These are phyloP conservation scores for Dolichallabes microphthalmus DNA, from an alignment of 2,113 vertebrate genomes.

Conservation along the genomic window DNA sequence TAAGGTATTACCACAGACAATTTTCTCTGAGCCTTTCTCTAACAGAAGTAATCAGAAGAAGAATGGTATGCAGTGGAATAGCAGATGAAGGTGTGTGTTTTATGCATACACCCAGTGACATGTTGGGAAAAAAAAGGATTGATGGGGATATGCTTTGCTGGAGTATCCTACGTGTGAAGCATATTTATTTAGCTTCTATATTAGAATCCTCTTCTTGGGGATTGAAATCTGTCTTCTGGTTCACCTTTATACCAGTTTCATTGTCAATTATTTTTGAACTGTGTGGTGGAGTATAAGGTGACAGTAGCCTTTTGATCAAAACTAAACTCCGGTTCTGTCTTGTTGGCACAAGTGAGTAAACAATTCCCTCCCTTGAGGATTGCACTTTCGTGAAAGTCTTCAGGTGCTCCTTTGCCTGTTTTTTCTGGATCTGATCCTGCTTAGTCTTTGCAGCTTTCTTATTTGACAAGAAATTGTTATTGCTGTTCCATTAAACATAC, in stretches of 20 bases:
- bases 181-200: conserved; percentile 18
- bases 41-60: conserved; percentile 4
- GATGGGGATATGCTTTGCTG: conserved; percentile 2
- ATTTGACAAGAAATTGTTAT: conserved; percentile 21
- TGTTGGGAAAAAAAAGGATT: conserved; percentile 17
- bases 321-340: conserved; percentile 17
- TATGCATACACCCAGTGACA: conserved; percentile 8
- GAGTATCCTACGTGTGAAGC: conserved; percentile 12
- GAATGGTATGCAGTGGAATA: neutral
- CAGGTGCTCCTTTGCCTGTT: conserved; percentile 13
- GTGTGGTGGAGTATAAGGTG: neutral
- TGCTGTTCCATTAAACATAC: neutral
- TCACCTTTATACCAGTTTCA: neutral
- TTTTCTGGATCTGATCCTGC: conserved; percentile 11
- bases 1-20: conserved; percentile 35
- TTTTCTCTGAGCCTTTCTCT: conserved; percentile 15
- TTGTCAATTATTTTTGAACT: conserved; percentile 14
- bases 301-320: conserved; percentile 29
- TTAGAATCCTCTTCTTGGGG: conserved; percentile 4
- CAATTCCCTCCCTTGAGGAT: neutral
- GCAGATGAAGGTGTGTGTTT: conserved; percentile 33
- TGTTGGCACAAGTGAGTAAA: conserved; percentile 25
- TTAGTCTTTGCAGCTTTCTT: neutral
- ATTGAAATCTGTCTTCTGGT: neutral
- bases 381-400: conserved; percentile 33